Percentiles rank a stretch among this genome's conserved stretches.
Evolutionary conservation across 1,140 invertebrate genomes (phyloP).

Genomic region (Cepaea nemoralis): DNA sequence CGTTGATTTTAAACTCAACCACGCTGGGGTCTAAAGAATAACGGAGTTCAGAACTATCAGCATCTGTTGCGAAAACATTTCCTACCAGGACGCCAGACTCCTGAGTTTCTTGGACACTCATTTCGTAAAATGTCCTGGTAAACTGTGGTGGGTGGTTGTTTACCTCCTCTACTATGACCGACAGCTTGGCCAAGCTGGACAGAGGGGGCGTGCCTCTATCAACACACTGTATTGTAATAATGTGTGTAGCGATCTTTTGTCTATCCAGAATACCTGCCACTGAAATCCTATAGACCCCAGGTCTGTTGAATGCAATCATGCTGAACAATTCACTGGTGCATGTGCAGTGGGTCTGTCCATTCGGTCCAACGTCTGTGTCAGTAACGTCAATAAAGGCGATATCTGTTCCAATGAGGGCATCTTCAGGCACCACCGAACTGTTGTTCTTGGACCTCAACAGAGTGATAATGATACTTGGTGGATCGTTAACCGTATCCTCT

Average conservation of each 20-base stretch:
- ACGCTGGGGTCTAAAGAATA: conserved; percentile 50
- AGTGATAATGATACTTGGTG: conserved; percentile 42
- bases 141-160: conserved; percentile 56
- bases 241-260: conserved; percentile 39
- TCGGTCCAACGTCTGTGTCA: conserved; percentile 51
- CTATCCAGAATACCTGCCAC: conserved; percentile 46
- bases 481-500: conserved; percentile 45
- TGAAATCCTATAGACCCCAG: conserved; percentile 50
- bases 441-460: conserved; percentile 24
- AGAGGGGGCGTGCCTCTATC: conserved; percentile 49
- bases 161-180: conserved; percentile 48
- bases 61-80: conserved; percentile 45
- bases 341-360: conserved; percentile 50
- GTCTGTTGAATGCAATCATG: conserved; percentile 31
- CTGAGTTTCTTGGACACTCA: conserved; percentile 45
- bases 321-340: conserved; percentile 41
- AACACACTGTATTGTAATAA: conserved; percentile 47
- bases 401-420: conserved; percentile 48
- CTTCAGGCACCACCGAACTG: conserved; percentile 43
- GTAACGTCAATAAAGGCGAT: conserved; percentile 48
- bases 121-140: conserved; percentile 40
- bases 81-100: conserved; percentile 39
- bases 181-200: conserved; percentile 31
- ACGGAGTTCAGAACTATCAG: conserved; percentile 62
- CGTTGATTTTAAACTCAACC: conserved; percentile 64